phyloP scores from a whole-genome alignment of 1,140 invertebrate genomes.

The Heliothis subflexa region DNA sequence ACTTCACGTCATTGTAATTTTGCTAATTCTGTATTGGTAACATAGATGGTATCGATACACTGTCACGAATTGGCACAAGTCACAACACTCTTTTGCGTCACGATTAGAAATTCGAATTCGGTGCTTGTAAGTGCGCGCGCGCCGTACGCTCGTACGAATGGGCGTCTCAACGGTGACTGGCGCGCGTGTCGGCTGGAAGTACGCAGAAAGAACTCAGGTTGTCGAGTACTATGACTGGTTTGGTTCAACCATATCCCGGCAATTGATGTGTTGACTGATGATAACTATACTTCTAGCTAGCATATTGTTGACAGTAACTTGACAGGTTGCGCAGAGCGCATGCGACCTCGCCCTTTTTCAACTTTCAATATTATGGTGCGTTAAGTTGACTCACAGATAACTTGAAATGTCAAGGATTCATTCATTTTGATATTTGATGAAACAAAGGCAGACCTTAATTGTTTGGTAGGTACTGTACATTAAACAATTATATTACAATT shows the following conservation, averaged over 20 bases:
- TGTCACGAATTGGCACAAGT: slow-evolving; percentile 58
- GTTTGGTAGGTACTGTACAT: neutral
- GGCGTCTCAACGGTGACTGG: slow-evolving; percentile 68
- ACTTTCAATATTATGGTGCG: slow-evolving; percentile 32
- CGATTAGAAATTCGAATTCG: slow-evolving; percentile 64
- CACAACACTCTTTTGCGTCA: slow-evolving; percentile 60
- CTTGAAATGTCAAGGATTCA: slow-evolving; percentile 45
- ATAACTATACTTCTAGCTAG: slow-evolving; percentile 51
- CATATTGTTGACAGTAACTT: slow-evolving; percentile 37
- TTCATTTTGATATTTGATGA: slow-evolving; percentile 32
- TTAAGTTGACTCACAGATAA: slow-evolving; percentile 34
- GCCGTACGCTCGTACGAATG: slow-evolving; percentile 57
- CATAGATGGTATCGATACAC: slow-evolving; percentile 52
- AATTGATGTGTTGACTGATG: slow-evolving; percentile 64
- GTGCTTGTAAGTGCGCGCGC: slow-evolving; percentile 60
- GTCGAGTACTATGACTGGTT: slow-evolving; percentile 71
- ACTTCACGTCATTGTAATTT: slow-evolving; percentile 58
- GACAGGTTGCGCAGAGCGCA: slow-evolving; percentile 4
- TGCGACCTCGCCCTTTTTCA: slow-evolving; percentile 43
- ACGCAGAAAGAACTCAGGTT: slow-evolving; percentile 65
- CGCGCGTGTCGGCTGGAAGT: slow-evolving; percentile 48
- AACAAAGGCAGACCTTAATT: slow-evolving; percentile 22
- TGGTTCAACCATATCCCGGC: slow-evolving; percentile 49
- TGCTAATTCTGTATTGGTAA: slow-evolving; percentile 48
- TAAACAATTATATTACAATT: too few species aligned